phyloP scores from a whole-genome alignment of 2,113 vertebrate genomes.

The Nibea coibor region DNA sequence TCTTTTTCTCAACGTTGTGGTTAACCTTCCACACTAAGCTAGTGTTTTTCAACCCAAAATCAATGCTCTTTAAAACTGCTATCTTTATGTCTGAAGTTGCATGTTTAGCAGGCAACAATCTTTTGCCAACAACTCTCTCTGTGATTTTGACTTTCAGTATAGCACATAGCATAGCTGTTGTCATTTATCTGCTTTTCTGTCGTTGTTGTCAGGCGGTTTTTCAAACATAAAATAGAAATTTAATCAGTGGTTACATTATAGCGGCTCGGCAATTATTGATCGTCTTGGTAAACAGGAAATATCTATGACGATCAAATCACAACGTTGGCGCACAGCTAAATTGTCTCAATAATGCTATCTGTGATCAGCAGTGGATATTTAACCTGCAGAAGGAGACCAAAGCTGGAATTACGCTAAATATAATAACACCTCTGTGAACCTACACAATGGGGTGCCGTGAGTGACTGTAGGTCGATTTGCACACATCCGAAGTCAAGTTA shows the following conservation, averaged over 20 bases:
- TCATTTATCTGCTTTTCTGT: neutral
- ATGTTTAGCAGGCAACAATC: neutral
- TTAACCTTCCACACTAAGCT: neutral
- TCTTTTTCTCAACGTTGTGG: neutral
- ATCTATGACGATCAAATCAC: neutral
- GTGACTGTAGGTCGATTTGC: neutral
- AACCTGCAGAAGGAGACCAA: neutral
- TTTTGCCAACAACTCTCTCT: neutral
- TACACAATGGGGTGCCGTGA: neutral
- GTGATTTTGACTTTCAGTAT: neutral
- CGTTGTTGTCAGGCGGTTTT: neutral
- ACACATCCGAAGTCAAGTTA: neutral
- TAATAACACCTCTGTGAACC: neutral
- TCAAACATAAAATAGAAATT: neutral
- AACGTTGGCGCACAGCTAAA: neutral
- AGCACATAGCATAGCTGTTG: slow-evolving; percentile 6
- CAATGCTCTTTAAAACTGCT: neutral
- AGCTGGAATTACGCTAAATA: neutral
- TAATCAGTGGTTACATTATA: neutral
- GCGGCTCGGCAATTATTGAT: neutral
- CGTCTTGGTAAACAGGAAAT: neutral
- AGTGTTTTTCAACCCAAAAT: neutral
- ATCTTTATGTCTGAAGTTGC: neutral
- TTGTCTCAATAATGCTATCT: neutral
- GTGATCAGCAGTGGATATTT: neutral